These are phyloP conservation scores for Nymphalis urticae DNA, from an alignment of 2,888 invertebrate genomes.

Conservation along the genomic window DNA sequence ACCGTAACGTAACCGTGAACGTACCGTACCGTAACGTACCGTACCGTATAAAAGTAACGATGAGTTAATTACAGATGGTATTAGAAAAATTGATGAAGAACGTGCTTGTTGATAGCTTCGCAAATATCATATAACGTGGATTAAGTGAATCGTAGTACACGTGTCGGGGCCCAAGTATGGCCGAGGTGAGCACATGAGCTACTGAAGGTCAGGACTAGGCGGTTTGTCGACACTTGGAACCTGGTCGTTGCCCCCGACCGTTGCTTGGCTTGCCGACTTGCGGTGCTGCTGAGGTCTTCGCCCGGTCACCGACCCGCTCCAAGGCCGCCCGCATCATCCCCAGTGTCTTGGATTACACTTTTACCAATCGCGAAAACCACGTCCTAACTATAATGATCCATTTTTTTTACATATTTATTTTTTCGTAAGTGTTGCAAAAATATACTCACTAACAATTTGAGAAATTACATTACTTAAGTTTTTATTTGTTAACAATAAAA, in stretches of 20 bases:
- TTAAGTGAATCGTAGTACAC: constrained; percentile 16
- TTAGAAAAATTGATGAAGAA: neutral
- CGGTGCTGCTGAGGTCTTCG: constrained; percentile 78
- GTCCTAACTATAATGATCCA: constrained; percentile 2
- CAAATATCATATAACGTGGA: constrained; percentile 1
- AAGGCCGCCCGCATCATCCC: constrained; percentile 81
- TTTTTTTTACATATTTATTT: neutral
- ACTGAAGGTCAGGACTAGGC: constrained; percentile 61
- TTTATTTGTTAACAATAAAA: too few relatives aligned
- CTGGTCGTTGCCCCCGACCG: constrained; percentile 80
- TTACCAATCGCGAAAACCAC: constrained; percentile 65
- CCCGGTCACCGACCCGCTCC: constrained; percentile 79
- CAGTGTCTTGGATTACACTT: constrained; percentile 60
- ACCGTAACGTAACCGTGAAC: too few relatives aligned
- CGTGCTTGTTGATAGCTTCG: constrained; percentile 4
- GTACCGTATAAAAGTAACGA: neutral
- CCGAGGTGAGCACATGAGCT: constrained; percentile 34
- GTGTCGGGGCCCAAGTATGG: constrained; percentile 31
- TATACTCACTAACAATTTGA: too few relatives aligned
- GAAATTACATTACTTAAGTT: too few relatives aligned
- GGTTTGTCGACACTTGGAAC: constrained; percentile 55
- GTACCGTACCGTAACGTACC: too few relatives aligned
- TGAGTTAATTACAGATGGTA: neutral
- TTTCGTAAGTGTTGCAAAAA: too few relatives aligned
- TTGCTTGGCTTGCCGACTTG: constrained; percentile 68